Evolutionary conservation across 2,888 invertebrate species (phyloP), one percentile per base, ranked within the genome.

Genomic region (Leucophenga maculata): DNA sequence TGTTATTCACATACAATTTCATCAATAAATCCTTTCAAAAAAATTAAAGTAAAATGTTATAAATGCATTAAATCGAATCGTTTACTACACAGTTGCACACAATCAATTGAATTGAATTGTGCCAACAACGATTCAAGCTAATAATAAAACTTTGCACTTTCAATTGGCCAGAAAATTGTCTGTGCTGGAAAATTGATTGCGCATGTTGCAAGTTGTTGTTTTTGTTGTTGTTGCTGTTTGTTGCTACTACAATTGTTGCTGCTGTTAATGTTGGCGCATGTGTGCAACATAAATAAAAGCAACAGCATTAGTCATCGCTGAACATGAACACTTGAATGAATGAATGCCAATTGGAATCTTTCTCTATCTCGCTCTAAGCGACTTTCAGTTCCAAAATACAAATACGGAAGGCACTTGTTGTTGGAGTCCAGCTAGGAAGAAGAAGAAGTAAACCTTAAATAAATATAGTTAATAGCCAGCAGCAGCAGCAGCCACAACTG

Each of bases 261-360:
- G 60, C 69, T 73, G 75, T 16, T 22, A 66, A 68, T 59, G 55
- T 31, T 54, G 59, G 75, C 73, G 75, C 82, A 77, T 80, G 77
- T 77, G 85, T 80, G 59, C 73, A 68, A 75, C 77, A 81, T 82
- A 77, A 75, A 80, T 85, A 84, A 82, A 75, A 78, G 67, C 81
- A 77, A 77, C 78, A 75, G 78, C 81, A 83, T 83, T 84, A 80
- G 80, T 83, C 85, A 85, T 75, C 72, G 71, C 73, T 74, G 65
- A n/a, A n/a, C 69, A 59, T 64, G 69, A 39, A 31, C 64, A 67
- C 68, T 69, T 60, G 76, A 72, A 74, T 59, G 59, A 59, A 14
- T 57, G 57, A 57, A 57, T 18, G 39, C 39, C 60, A 18, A 32
- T 39, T 54, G 31, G 8, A 39, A 11, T 11, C 39, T 39, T 39